A percentile compares a stretch with the other conserved stretches of the same genome.
Evolutionary conservation across 2,888 invertebrate genomes (phyloP).

Genomic region (Hydraecia micacea): DNA sequence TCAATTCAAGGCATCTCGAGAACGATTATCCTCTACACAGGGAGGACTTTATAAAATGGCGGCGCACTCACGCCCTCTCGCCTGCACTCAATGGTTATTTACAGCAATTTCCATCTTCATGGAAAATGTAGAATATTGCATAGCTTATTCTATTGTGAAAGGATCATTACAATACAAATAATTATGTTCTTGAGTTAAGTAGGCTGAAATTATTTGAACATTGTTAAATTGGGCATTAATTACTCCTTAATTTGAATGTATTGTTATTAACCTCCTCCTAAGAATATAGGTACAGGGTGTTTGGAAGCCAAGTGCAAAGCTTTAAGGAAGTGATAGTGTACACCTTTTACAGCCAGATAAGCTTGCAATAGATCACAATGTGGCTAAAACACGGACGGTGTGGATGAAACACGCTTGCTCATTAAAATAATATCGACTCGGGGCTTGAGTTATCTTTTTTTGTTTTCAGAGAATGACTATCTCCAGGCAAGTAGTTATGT

Average conservation of each 20-base stretch:
- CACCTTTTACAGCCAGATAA: neutral
- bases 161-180: conserved; percentile 33
- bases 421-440: neutral
- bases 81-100: conserved; percentile 77
- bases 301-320: too few relatives aligned
- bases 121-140: conserved; percentile 62
- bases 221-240: too few relatives aligned
- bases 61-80: conserved; percentile 64
- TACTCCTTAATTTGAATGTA: too few relatives aligned
- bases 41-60: conserved; percentile 73
- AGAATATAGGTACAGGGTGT: too few relatives aligned
- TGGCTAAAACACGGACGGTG: too few relatives aligned
- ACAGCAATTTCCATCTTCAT: conserved; percentile 74
- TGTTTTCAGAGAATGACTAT: neutral
- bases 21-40: conserved; percentile 76
- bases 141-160: conserved; percentile 41
- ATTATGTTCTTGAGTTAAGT: conserved; percentile 37
- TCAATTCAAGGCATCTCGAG: conserved; percentile 64
- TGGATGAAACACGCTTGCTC: neutral
- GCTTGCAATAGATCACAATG: neutral
- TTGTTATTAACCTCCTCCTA: too few relatives aligned
- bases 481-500: too few relatives aligned
- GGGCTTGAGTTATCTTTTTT: neutral
- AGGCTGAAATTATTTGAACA: neutral
- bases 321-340: too few relatives aligned